These are phyloP conservation scores for Cryptotis parvus DNA, from an alignment of 2,113 vertebrate species.

Conservation along the genomic window DNA sequence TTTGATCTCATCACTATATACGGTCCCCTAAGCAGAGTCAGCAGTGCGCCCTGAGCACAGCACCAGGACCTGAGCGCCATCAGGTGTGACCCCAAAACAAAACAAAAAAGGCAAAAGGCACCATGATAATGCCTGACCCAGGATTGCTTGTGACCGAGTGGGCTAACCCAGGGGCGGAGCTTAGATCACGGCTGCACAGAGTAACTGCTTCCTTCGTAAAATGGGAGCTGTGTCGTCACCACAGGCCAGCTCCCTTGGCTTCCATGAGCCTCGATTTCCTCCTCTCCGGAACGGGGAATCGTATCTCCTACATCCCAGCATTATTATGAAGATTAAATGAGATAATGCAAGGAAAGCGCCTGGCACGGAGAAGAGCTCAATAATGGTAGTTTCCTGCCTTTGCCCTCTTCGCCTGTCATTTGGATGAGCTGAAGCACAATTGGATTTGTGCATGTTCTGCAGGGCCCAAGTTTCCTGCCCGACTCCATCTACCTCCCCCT, in stretches of 20 bases:
- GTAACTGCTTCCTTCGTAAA: neutral
- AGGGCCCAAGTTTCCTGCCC: neutral
- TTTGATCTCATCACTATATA: no score
- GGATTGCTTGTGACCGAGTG: neutral
- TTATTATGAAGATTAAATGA: conserved; percentile 9
- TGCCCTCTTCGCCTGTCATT: neutral
- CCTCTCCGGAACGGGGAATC: conserved; percentile 5
- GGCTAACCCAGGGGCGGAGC: neutral
- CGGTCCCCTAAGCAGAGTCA: no score
- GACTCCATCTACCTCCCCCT: neutral
- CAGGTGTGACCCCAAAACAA: no score
- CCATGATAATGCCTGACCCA: neutral
- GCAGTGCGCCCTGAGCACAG: no score
- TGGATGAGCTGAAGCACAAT: conserved; percentile 1
- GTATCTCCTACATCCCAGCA: neutral
- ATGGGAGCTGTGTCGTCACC: neutral
- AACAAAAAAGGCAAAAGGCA: neutral
- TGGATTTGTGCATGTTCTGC: neutral
- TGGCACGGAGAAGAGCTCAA: neutral
- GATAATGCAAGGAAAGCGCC: conserved; percentile 10
- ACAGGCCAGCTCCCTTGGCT: neutral
- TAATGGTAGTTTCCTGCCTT: conserved; percentile 54
- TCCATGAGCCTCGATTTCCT: neutral
- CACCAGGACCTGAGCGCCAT: no score
- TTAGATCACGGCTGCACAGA: neutral